Evolutionary conservation across 2,888 invertebrate genomes (phyloP), one percentile per base, ranked within the genome.

Genomic region (Andrena flavipes): DNA sequence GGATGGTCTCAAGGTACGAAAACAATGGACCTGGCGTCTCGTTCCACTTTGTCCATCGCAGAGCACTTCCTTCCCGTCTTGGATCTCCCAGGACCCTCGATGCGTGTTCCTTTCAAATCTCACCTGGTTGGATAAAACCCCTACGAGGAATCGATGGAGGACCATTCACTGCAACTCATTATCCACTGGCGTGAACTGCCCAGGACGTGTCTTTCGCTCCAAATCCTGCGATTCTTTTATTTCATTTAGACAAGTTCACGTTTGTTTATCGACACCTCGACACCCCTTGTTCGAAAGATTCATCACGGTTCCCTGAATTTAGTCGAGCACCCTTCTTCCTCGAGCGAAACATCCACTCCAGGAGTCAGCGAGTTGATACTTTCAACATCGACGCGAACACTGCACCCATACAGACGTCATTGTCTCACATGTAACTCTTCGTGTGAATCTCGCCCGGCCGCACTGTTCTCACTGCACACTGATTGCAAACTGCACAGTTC

Each of bases 21-120:
- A 49, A 54, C 65, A 30, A 23, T 26, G n/a, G 62, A 71, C 49
- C 20, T 29, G 62, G 63, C 51, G n/a, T 62, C 23, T 29, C 76
- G 48, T 71, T 75, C 63, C 56, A 35, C 69, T 83, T 70, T 71
- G 49, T 75, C 81, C 86, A 80, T 80, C 42, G 67, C 82, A 51
- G 29, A 49, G 59, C 56, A 56, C 30, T 78, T 76, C 62, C 60
- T 62, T 72, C 75, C 51, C 10, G 30, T 29, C n/a, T 30, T 16
- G 33, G 20, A 20, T 67, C 29, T 26, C 63, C 42, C 64, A 30
- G 30, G 49, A 56, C 48, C 64, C 72, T 33, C 51, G 69, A 65
- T 35, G 54, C 59, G 71, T 42, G 42, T 16, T 42, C 42, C 42
- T 42, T 16, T 42, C 42, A 60, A 30, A 80, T 48, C 49, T 54